phyloP scores from a whole-genome alignment of 2,888 invertebrate species.

The Mesochorus sp. region DNA sequence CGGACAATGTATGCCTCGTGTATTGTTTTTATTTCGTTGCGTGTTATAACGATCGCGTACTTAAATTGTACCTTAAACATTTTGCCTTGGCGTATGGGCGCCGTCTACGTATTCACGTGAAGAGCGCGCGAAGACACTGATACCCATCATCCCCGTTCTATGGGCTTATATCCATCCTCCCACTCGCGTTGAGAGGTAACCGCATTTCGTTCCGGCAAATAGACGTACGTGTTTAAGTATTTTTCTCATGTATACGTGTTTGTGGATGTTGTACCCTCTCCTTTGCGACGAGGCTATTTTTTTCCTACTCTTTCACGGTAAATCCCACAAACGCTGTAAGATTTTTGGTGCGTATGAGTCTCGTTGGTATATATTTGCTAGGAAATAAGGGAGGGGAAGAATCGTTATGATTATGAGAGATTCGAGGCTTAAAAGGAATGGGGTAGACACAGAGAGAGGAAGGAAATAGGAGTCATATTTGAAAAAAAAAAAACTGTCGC shows the following conservation, averaged over 20 bases:
- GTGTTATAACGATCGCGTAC: slow-evolving; percentile 18
- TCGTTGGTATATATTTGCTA: slow-evolving; percentile 5
- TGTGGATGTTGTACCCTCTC: neutral
- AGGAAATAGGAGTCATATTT: no score
- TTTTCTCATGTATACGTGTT: neutral
- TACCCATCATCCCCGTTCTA: slow-evolving; percentile 79
- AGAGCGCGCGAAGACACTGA: slow-evolving; percentile 80
- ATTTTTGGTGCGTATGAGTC: slow-evolving; percentile 20
- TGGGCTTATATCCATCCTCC: slow-evolving; percentile 81
- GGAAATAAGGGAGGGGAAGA: neutral
- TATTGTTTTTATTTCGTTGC: neutral
- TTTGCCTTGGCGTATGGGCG: slow-evolving; percentile 68
- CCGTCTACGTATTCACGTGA: slow-evolving; percentile 68
- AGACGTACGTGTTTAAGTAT: slow-evolving; percentile 31
- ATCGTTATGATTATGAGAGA: neutral
- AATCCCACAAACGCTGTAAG: neutral
- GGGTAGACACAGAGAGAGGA: no score
- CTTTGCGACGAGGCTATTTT: slow-evolving; percentile 37
- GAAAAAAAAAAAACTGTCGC: no score
- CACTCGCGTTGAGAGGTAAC: slow-evolving; percentile 69
- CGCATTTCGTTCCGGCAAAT: slow-evolving; percentile 68
- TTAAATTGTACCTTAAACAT: slow-evolving; percentile 76
- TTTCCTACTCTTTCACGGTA: slow-evolving; percentile 14
- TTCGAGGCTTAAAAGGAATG: neutral
- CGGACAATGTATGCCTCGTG: neutral